Evolutionary conservation across 2,113 vertebrate species (phyloP).

Genomic region (Actenoides hombroni): DNA sequence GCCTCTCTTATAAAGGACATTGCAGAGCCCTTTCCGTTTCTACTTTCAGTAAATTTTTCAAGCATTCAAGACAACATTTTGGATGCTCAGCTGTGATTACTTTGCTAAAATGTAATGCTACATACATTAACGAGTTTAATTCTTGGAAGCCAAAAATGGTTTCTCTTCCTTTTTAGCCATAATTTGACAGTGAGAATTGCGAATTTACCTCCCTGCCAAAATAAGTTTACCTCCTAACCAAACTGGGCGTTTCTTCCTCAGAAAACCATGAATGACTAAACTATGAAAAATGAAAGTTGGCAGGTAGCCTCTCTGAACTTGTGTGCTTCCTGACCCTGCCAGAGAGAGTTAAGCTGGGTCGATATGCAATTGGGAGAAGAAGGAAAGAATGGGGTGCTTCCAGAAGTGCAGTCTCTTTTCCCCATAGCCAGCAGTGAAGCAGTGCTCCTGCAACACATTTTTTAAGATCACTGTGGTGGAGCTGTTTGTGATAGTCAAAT

Average conservation of each 20-base stretch:
- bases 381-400: neutral
- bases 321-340: slow-evolving; percentile 44
- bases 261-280: slow-evolving; percentile 61
- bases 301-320: slow-evolving; percentile 50
- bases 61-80: slow-evolving; percentile 61
- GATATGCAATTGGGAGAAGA: neutral
- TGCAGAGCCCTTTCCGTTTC: slow-evolving; percentile 30
- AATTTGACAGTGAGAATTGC: slow-evolving; percentile 59
- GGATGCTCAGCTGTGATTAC: slow-evolving; percentile 69
- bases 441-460: slow-evolving; percentile 35
- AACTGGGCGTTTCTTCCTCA: slow-evolving; percentile 50
- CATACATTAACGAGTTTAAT: slow-evolving; percentile 73
- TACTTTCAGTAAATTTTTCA: slow-evolving; percentile 48
- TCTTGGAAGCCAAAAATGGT: slow-evolving; percentile 65
- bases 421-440: neutral
- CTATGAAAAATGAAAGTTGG: slow-evolving; percentile 55
- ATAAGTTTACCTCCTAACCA: slow-evolving; percentile 64
- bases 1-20: slow-evolving; percentile 8
- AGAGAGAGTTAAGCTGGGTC: slow-evolving; percentile 41
- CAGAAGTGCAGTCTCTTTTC: slow-evolving; percentile 22
- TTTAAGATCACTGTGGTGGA: slow-evolving; percentile 60
- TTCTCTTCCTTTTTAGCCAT: slow-evolving; percentile 69
- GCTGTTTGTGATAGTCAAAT: slow-evolving; percentile 53
- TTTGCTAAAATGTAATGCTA: slow-evolving; percentile 70
- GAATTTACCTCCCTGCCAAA: slow-evolving; percentile 67